phyloP scores from a whole-genome alignment of 2,113 vertebrate species.

The Sapayoa aenigma region DNA sequence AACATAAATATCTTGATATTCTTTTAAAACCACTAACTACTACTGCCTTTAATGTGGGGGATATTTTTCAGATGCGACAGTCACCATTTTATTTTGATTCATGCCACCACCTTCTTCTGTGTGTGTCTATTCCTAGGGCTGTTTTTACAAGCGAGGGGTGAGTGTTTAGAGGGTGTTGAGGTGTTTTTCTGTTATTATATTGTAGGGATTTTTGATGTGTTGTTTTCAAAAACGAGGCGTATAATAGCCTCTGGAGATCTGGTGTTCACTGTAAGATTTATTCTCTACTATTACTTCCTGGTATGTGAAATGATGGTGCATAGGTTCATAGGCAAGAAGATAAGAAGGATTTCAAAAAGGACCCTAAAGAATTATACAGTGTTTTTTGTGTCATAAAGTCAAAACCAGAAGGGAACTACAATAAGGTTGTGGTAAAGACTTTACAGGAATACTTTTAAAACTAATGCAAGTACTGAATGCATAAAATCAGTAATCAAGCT shows the following conservation, averaged over 20 bases:
- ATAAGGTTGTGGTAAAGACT: neutral
- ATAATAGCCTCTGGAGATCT: neutral
- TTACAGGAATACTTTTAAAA: neutral
- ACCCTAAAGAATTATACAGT: neutral
- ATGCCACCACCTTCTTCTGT: neutral
- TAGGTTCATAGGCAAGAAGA: neutral
- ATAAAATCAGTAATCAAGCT: slow-evolving; percentile 10
- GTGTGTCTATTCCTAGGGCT: neutral
- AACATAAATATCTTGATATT: neutral
- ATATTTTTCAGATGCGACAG: neutral
- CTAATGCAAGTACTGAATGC: neutral
- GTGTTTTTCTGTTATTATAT: neutral
- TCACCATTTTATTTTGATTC: neutral
- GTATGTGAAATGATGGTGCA: neutral
- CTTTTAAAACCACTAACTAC: neutral
- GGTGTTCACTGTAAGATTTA: neutral
- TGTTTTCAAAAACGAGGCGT: neutral
- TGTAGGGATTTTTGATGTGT: neutral
- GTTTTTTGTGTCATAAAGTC: neutral
- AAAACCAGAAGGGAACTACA: neutral
- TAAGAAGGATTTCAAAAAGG: neutral
- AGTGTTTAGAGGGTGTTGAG: rapidly evolving
- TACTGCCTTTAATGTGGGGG: neutral
- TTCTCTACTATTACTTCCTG: neutral
- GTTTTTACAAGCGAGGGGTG: neutral